Conservation (phyloP, 2,888 invertebrate species). For the Urechis unicinctus region DNA sequence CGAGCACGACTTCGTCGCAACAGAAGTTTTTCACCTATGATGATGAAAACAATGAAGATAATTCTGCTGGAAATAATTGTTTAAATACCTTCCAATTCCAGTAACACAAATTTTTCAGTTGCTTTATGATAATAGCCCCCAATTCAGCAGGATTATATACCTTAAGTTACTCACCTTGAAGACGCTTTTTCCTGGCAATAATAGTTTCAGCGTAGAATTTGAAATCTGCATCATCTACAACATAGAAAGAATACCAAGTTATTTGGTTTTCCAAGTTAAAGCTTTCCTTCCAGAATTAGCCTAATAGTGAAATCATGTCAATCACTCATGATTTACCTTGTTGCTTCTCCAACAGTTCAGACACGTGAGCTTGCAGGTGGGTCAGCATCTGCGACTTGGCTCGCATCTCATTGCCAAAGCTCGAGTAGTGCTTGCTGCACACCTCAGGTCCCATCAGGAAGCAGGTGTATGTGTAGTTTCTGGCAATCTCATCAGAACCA, state of each 20-base stretch:
- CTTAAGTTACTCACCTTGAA: conserved; percentile 24
- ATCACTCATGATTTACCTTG: conserved; percentile 26
- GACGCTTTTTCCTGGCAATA: conserved; percentile 34
- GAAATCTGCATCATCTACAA: conserved; percentile 6
- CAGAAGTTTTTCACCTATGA: no score
- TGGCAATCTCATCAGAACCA: conserved; percentile 54
- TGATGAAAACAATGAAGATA: no score
- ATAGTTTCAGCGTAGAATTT: conserved; percentile 44
- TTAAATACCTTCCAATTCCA: no score
- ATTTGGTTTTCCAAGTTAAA: background rate
- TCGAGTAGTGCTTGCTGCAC: conserved; percentile 54
- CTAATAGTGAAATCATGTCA: no score
- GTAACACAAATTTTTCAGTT: no score
- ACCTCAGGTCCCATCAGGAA: conserved; percentile 52
- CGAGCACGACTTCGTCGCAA: no score
- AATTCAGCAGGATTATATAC: no score
- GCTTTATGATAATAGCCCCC: no score
- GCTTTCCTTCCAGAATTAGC: background rate
- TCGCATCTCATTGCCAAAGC: conserved; percentile 57
- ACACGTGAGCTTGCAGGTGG: conserved; percentile 54
- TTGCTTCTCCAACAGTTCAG: conserved; percentile 33
- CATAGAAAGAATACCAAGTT: background rate
- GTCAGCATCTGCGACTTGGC: conserved; percentile 54
- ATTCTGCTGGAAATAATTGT: no score
- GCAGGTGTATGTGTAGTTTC: conserved; percentile 56